These are phyloP conservation scores for Spilogale gracilis DNA, from an alignment of 2,113 vertebrate genomes.

Conservation along the genomic window DNA sequence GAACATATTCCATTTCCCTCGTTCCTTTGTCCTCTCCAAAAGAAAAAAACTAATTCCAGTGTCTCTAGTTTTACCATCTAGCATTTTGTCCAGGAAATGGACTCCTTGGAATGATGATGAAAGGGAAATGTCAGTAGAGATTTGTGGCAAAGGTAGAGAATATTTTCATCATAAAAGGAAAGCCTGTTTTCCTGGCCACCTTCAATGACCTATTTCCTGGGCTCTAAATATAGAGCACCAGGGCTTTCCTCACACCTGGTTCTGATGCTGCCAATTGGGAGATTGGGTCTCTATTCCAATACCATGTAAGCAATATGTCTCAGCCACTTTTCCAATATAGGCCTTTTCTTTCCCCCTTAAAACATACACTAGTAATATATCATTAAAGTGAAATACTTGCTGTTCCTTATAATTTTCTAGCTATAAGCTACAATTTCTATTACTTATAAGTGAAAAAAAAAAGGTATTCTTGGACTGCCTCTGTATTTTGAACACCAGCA, in stretches of 20 bases:
- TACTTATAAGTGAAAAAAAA: not conserved
- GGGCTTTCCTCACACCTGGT: constrained; percentile 69
- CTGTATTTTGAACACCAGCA: not conserved
- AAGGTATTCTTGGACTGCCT: not conserved
- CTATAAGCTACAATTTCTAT: constrained; percentile 12
- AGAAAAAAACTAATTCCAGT: constrained; percentile 42
- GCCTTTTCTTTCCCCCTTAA: not conserved
- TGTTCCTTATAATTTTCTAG: not conserved
- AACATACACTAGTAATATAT: not conserved
- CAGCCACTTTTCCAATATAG: not conserved
- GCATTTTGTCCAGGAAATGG: constrained; percentile 57
- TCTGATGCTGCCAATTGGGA: not conserved
- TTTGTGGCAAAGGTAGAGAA: constrained; percentile 33
- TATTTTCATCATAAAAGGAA: constrained; percentile 28
- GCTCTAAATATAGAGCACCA: constrained; percentile 60
- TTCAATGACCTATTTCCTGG: not conserved
- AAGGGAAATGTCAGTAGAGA: constrained; percentile 50
- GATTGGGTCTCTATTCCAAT: not conserved
- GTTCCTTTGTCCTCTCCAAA: constrained; percentile 63
- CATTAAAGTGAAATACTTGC: not conserved
- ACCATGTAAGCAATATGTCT: constrained; percentile 25
- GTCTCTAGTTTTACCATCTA: constrained; percentile 54
- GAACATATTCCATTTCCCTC: constrained; percentile 54
- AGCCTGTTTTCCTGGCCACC: constrained; percentile 40
- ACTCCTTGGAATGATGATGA: constrained; percentile 67